Evolutionary conservation across 2,797 vertebrate species (phyloP), one percentile per base, ranked within the genome.

Genomic region (Acipenser ruthenus): DNA sequence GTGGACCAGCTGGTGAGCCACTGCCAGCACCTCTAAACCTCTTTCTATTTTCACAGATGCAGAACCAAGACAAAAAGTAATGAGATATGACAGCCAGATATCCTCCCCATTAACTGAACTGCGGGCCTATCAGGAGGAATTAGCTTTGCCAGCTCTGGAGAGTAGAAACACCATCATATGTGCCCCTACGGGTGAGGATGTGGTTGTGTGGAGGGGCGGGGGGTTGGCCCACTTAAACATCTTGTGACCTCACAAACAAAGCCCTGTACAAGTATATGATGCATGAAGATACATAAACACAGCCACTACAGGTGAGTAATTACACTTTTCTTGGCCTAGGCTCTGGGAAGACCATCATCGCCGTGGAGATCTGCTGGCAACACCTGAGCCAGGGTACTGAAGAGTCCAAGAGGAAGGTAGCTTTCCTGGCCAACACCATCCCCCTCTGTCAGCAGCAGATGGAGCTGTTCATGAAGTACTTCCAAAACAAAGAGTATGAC

Each of bases 371-470:
- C 71, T 86, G 83, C 78, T 83, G 87, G 48, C 75, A 83, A 62
- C 88, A 91, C 76, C 80, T 90, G 53, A 71, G 72, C 62, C 80
- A 75, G 0, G 2, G 67, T 59, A 74, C 76, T 0, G 49, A 51
- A 6, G 82, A 76, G 68, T 70, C 0, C 50, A 85, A 78, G 23
- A 75, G 78, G 0, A 89, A 91, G 69, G 62, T 85, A 63, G 82
- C 79, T 18, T 87, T 89, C 69, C 80, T 88, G 65, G 82, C 83
- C 55, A 78, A 77, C 49, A 85, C 88, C 37, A 72, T 89, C 56
- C 87, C 87, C 52, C 79, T 89, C 13, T 89, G 85, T 1, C 81
- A 88, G 47, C 88, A 90, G 58, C 89, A 91, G 78, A 83, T 75
- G 72, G 72, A 64, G 1, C 72, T 82, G 8, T 89, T 91, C 73